Evolutionary conservation across 1,140 invertebrate genomes (phyloP), one percentile per base, ranked within the genome.

Genomic region (Araneus ventricosus): DNA sequence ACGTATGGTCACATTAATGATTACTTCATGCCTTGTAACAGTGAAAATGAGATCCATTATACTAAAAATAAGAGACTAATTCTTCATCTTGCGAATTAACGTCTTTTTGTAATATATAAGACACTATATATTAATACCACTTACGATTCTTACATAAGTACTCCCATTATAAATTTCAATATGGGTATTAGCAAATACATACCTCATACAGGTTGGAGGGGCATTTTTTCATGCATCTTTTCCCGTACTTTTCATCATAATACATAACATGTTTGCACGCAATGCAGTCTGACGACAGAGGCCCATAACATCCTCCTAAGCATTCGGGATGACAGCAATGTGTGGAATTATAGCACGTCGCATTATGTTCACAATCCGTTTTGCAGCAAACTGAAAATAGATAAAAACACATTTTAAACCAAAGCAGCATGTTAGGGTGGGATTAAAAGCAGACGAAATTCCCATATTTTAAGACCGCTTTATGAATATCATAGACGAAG

Each of bases 311-410:
- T n/a, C 98, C 98, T 37, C 98, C 98, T 5, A 99, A 95, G 95
- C 99, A 99, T 34, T 96, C 96, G n/a, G 96, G 94, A 95, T 98
- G 96, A 95, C 99, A 99, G 95, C 98, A 99, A 1, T 61, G 57
- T 22, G 88, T 90, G 7, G 80, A 87, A n/a, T 85, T 87, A 22
- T 67, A 91, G 24, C 92, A 93, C 1, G 92, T 80, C 6, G 87
- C 45, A 70, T 93, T 84, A 52, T 52, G 34, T 24, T 89, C 92
- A 39, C 92, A 93, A 52, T 86, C 89, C 24, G 27, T 84, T n/a
- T 84, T 84, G 37, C 59, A 80, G 30, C 89, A 91, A 10, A 45
- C 70, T 91, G 52, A 27, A 52, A 90, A 88, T 0, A 27, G 22
- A 61, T 10, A 20, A 79, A 79, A 24, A 41, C 24, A 37, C 5